phyloP scores from a whole-genome alignment of 2,797 vertebrate species.

The Austrolebias charrua region DNA sequence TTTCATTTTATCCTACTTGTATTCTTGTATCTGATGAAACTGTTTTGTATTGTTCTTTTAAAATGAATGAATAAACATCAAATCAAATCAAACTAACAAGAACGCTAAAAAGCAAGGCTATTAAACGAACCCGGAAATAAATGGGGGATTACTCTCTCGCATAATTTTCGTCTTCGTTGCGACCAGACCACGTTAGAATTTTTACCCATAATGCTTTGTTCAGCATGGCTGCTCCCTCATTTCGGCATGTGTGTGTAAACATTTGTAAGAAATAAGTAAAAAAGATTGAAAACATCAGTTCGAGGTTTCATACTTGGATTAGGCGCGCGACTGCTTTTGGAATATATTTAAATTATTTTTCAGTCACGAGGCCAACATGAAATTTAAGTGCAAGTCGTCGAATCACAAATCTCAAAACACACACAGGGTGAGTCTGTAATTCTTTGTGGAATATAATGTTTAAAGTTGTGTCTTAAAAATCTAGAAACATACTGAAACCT shows the following conservation, averaged over 20 bases:
- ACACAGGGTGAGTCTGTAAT: constrained; percentile 82
- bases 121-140: constrained; percentile 53
- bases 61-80: too few relatives aligned
- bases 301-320: constrained; percentile 28
- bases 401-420: constrained; percentile 93
- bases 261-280: constrained; percentile 26
- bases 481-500: not conserved
- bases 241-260: constrained; percentile 73
- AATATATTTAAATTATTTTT: not conserved
- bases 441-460: not conserved
- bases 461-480: not conserved
- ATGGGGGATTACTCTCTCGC: rapidly evolving
- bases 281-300: not conserved
- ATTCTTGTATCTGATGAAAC: too few relatives aligned
- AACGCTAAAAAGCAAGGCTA: rapidly evolving
- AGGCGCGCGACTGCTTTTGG: not conserved
- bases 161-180: not conserved
- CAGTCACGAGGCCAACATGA: constrained; percentile 79
- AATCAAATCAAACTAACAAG: not conserved
- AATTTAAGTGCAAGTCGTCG: constrained; percentile 87
- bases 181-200: constrained; percentile 23
- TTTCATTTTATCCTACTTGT: too few relatives aligned
- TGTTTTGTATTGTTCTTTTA: too few relatives aligned
- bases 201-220: constrained; percentile 65
- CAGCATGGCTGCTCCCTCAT: constrained; percentile 81